These are phyloP conservation scores for Oophaga pumilio DNA, from an alignment of 2,113 vertebrate species.

Conservation along the genomic window DNA sequence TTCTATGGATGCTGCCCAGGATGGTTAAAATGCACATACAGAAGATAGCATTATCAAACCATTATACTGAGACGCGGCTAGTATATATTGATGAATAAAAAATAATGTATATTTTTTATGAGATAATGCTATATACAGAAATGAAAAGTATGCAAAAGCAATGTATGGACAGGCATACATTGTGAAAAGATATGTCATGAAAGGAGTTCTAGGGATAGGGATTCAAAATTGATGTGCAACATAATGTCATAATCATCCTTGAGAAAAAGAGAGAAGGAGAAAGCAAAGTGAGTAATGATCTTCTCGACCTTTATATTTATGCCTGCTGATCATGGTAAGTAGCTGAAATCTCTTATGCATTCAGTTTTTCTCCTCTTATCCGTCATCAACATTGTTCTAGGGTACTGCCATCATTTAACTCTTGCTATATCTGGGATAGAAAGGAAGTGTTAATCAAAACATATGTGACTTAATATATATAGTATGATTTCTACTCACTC, in stretches of 20 bases:
- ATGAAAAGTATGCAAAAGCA: not conserved
- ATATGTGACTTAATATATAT: no score
- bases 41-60: not conserved
- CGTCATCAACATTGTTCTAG: not conserved
- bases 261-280: no score
- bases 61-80: not conserved
- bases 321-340: not conserved
- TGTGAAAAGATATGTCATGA: no score
- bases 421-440: no score
- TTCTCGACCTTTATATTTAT: not conserved
- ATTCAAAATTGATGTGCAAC: not conserved
- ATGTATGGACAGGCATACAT: no score
- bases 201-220: not conserved
- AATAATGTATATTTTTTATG: not conserved
- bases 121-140: not conserved
- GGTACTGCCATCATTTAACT: no score
- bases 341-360: not conserved
- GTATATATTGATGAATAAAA: not conserved
- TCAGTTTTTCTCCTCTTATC: not conserved
- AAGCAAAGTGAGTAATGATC: not conserved
- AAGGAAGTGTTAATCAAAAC: no score
- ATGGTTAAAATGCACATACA: conserved; percentile 1
- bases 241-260: not conserved
- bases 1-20: not conserved
- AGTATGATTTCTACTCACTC: no score